Evolutionary conservation across 2,797 vertebrate species (phyloP).

Genomic region (Arctocebus calabarensis): DNA sequence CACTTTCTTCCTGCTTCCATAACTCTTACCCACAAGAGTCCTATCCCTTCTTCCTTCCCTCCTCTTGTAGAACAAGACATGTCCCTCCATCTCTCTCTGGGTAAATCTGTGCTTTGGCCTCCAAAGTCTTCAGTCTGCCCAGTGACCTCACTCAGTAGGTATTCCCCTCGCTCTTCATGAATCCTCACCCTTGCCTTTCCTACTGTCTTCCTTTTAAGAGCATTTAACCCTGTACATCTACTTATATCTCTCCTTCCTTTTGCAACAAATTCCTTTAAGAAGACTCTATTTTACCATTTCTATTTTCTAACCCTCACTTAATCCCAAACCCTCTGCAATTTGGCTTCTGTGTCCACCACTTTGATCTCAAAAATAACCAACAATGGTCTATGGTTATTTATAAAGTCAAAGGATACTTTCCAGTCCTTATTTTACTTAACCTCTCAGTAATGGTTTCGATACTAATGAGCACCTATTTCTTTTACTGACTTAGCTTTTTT

Average conservation of each 20-base stretch:
- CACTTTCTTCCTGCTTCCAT: not conserved
- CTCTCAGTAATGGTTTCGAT: not conserved
- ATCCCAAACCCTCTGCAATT: not conserved
- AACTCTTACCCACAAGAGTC: not conserved
- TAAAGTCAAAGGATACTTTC: not conserved
- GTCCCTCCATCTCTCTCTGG: not conserved
- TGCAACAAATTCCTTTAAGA: not conserved
- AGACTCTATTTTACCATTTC: not conserved
- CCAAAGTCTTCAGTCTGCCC: not conserved
- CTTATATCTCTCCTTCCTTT: not conserved
- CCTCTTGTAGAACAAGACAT: not conserved
- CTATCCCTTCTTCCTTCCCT: not conserved
- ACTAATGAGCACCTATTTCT: not conserved
- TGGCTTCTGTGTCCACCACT: not conserved
- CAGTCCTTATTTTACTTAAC: not conserved
- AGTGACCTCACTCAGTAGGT: not conserved
- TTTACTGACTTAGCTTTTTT: not conserved
- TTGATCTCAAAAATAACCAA: not conserved
- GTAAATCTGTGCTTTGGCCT: not conserved
- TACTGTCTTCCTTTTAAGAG: not conserved
- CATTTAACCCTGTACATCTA: not conserved
- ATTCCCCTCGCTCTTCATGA: not conserved
- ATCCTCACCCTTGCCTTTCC: not conserved
- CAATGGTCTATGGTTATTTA: accelerated
- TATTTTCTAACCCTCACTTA: not conserved